phyloP scores from a whole-genome alignment of 2,113 vertebrate species.

The Bufo bufo region DNA sequence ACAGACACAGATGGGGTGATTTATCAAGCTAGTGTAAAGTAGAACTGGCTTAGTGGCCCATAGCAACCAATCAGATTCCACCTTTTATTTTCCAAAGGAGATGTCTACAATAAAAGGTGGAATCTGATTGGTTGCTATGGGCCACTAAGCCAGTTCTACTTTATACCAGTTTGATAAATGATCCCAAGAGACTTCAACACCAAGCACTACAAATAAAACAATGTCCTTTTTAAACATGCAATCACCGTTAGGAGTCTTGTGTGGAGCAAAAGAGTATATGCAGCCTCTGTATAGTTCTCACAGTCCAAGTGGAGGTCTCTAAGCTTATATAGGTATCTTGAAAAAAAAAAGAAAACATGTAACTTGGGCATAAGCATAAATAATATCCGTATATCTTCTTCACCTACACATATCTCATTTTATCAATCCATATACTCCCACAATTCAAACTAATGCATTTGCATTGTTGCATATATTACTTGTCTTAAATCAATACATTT shows the following conservation, averaged over 20 bases:
- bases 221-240: neutral
- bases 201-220: too few species aligned
- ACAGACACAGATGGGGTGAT: too few species aligned
- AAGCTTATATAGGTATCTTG: slow-evolving; percentile 94
- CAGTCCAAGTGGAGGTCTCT: slow-evolving; percentile 94
- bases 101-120: too few species aligned
- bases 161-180: too few species aligned
- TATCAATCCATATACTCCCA: neutral
- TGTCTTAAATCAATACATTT: neutral
- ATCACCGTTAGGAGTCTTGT: slow-evolving; percentile 92
- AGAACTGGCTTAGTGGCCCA: too few species aligned
- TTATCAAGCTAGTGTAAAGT: too few species aligned
- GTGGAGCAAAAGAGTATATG: slow-evolving; percentile 92
- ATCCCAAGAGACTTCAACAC: too few species aligned
- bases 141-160: too few species aligned
- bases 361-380: neutral
- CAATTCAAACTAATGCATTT: neutral
- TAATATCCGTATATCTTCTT: neutral
- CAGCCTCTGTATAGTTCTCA: slow-evolving; percentile 95
- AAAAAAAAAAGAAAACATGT: neutral
- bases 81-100: too few species aligned
- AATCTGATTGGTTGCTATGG: too few species aligned
- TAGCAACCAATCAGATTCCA: too few species aligned
- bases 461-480: neutral
- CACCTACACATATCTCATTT: neutral